Conservation (phyloP, 2,888 invertebrate genomes). For the Cosmia pyralina region DNA sequence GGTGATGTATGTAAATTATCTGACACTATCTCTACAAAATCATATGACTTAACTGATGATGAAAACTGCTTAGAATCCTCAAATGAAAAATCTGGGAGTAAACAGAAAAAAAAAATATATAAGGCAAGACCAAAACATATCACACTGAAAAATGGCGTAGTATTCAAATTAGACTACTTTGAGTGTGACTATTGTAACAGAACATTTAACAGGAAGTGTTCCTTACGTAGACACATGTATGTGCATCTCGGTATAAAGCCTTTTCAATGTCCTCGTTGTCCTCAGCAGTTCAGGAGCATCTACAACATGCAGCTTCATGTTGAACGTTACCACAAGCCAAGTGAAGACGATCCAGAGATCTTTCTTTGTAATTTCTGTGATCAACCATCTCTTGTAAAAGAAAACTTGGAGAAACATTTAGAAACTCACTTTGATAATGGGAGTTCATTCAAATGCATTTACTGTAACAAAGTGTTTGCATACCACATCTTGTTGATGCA, state of each 20-base stretch:
- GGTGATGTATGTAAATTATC: conserved; percentile 43
- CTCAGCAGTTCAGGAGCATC: conserved; percentile 91
- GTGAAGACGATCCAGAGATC: conserved; percentile 74
- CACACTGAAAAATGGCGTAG: conserved; percentile 70
- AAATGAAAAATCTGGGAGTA: conserved; percentile 10
- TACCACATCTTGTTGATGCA: conserved; percentile 85
- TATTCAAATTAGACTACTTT: conserved; percentile 70
- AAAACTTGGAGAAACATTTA: conserved; percentile 93
- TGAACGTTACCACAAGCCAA: conserved; percentile 88
- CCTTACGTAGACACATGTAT: conserved; percentile 92
- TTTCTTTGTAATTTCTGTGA: conserved; percentile 94
- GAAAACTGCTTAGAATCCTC: conserved; percentile 1
- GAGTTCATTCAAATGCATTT: conserved; percentile 92
- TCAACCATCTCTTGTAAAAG: conserved; percentile 94
- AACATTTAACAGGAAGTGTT: conserved; percentile 91
- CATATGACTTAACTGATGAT: conserved; percentile 2
- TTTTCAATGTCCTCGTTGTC: conserved; percentile 91
- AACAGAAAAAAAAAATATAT: conserved; percentile 42
- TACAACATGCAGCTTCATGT: conserved; percentile 92
- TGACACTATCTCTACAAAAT: conserved; percentile 2
- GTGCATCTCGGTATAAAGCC: conserved; percentile 92
- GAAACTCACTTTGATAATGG: conserved; percentile 91
- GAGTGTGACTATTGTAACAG: conserved; percentile 92
- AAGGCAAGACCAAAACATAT: conserved; percentile 63
- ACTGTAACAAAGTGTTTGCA: conserved; percentile 84